phyloP scores from a whole-genome alignment of 2,797 vertebrate genomes.

The Propithecus deckenii region DNA sequence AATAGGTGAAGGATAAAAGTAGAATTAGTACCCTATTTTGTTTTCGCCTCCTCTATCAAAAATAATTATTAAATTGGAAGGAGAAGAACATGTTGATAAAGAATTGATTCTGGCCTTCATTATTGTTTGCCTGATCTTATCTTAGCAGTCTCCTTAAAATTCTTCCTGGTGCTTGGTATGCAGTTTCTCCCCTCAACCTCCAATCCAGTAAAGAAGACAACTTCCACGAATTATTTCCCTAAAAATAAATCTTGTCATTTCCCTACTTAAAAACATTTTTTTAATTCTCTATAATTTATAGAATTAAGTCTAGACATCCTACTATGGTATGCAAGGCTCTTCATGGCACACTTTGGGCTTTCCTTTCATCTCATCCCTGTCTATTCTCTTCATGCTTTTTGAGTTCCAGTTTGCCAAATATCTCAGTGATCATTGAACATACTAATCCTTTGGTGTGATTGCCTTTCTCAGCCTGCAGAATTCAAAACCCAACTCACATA shows the following conservation, averaged over 20 bases:
- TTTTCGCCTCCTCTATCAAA: background rate
- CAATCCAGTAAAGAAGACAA: background rate
- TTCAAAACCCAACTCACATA: background rate
- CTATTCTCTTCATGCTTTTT: background rate
- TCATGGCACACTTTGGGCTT: background rate
- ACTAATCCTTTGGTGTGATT: background rate
- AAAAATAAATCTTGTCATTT: background rate
- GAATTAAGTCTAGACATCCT: background rate
- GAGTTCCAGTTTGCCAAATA: background rate
- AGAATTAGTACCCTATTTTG: background rate
- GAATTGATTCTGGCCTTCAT: background rate
- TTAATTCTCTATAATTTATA: background rate
- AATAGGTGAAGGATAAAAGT: background rate
- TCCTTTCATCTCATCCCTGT: conserved; percentile 11
- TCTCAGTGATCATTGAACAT: background rate
- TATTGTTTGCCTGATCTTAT: background rate
- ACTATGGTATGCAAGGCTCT: background rate
- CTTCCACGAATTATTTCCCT: background rate
- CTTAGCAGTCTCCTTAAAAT: background rate
- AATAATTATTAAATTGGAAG: background rate
- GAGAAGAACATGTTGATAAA: background rate
- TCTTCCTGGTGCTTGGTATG: background rate
- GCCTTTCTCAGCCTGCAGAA: background rate
- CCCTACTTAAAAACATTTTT: background rate
- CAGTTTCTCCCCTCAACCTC: background rate